phyloP scores from a whole-genome alignment of 2,113 vertebrate genomes.

The Menura novaehollandiae region DNA sequence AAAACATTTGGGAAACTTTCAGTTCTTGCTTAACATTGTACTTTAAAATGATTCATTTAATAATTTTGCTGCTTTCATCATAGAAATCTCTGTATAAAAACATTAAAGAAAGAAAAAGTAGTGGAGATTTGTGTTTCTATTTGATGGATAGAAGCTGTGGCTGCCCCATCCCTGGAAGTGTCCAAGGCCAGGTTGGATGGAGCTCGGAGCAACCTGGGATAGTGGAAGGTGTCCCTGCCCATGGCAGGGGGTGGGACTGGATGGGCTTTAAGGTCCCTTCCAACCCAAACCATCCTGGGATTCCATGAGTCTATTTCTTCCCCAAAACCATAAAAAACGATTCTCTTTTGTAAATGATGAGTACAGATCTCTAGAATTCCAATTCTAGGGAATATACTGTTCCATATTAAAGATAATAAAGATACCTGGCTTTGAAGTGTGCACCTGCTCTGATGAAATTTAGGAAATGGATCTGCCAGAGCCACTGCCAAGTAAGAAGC shows the following conservation, averaged over 20 bases:
- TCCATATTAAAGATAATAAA: background rate
- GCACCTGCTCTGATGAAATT: background rate
- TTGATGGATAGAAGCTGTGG: too few species aligned
- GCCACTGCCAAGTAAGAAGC: background rate
- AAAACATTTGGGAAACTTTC: background rate
- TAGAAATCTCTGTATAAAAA: background rate
- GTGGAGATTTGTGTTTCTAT: background rate
- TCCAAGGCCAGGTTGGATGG: too few species aligned
- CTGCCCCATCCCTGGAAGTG: too few species aligned
- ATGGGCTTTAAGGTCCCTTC: background rate
- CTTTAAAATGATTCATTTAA: background rate
- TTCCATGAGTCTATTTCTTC: background rate
- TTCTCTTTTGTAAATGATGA: background rate
- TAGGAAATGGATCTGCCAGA: background rate
- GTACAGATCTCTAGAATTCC: background rate
- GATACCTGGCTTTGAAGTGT: background rate
- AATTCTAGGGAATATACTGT: background rate
- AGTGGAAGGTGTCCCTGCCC: too few species aligned
- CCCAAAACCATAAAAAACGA: background rate
- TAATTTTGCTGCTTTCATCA: background rate
- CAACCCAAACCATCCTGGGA: background rate
- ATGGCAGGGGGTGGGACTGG: too few species aligned
- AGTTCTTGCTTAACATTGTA: background rate
- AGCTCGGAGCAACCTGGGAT: too few species aligned
- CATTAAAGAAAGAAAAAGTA: background rate